Evolutionary conservation across 2,888 invertebrate genomes (phyloP), one percentile per base, ranked within the genome.

Genomic region (Empis livida): DNA sequence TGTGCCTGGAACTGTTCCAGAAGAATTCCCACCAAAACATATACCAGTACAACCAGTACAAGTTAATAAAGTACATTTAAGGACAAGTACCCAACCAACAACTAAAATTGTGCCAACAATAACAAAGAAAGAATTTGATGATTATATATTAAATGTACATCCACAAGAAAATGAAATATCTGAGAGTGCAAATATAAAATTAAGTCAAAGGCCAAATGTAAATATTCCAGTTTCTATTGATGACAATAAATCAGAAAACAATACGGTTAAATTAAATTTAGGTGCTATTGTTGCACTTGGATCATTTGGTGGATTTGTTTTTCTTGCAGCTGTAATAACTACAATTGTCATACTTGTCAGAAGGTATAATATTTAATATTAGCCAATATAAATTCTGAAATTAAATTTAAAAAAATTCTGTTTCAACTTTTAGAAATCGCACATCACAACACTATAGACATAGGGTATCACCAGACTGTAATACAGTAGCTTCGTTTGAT

Each of bases 231-330:
- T 76, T 48, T 76, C 84, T 0, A 80, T 82, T 44, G 77, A 78
- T 62, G 74, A 78, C 15, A 73, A 77, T 59, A 62, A 77, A 2
- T 38, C 46, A 8, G 65, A 65, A 43, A 67, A 63, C 65, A 73
- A 39, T 73, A 48, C 65, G 20, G 85, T 87, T 2, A 80, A 83
- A 53, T 72, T 91, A 17, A 90, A 89, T 67, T 72, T 89, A 48
- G 89, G 89, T 46, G 89, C 90, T 8, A 85, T 92, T 54, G 89
- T 92, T 49, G 90, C 91, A 1, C 72, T 93, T 14, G 90, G 87
- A 3, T 88, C 89, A 10, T 91, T 92, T 63, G 92, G 90, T n/a
- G 89, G 84, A 10, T 84, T 93, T 57, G 87, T 92, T 9, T 87
- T 93, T 65, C 73, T 93, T 43, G 85, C 91, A 10, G 91, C 90